These are phyloP conservation scores for Conger conger DNA, from an alignment of 2,113 vertebrate species.

Conservation along the genomic window DNA sequence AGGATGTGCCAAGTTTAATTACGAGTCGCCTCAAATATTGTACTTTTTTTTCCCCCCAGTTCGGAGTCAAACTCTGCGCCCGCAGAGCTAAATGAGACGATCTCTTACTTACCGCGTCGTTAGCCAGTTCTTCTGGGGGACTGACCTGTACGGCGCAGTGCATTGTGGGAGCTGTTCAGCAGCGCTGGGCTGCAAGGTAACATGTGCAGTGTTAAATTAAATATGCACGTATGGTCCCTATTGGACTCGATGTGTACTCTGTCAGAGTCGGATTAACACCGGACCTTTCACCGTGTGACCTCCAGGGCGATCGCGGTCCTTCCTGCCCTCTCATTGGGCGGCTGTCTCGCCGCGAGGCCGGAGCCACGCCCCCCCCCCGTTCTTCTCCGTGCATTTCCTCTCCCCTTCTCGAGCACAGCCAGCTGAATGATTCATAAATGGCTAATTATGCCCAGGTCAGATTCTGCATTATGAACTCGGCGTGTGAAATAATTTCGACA, in stretches of 20 bases:
- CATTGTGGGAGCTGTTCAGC: background rate
- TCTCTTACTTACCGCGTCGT: background rate
- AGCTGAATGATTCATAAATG: conserved; percentile 58
- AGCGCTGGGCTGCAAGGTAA: background rate
- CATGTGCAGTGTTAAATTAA: background rate
- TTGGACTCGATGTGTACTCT: too few species aligned
- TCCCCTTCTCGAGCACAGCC: conserved; percentile 36
- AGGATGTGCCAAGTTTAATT: conserved; percentile 68
- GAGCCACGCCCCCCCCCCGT: background rate
- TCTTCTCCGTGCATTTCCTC: background rate
- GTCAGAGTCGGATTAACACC: too few species aligned
- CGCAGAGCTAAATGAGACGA: background rate
- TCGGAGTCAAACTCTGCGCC: background rate
- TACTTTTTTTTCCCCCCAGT: conserved; percentile 37
- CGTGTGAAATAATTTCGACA: conserved; percentile 63
- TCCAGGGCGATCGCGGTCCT: background rate
- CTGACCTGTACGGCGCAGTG: background rate
- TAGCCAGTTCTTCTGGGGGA: background rate
- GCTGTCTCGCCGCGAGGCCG: background rate
- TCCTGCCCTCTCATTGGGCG: background rate
- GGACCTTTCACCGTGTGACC: background rate
- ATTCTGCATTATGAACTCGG: conserved; percentile 52
- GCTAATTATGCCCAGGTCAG: conserved; percentile 41
- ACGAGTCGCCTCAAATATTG: conserved; percentile 55
- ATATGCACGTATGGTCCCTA: too few species aligned